A percentile compares a stretch with the other conserved stretches of the same genome.
Conservation (phyloP, 1,140 invertebrate genomes). For the Heliconius hermathena region DNA sequence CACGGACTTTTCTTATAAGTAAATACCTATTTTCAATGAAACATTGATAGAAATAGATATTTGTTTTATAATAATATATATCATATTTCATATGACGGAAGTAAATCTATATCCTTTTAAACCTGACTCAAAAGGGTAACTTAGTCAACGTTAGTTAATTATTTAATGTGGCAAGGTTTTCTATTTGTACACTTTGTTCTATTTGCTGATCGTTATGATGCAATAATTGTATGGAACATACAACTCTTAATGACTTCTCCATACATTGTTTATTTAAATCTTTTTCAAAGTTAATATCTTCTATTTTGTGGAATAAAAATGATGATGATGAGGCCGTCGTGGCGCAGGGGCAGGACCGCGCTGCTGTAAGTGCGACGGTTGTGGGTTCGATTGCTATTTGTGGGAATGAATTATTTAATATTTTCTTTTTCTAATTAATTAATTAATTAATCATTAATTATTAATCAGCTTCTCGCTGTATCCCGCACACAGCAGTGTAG, state of each 20-base stretch:
- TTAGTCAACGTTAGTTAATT: not conserved
- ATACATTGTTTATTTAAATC: not conserved
- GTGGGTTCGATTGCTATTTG: not conserved
- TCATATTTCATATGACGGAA: conserved; percentile 7
- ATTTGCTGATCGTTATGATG: not conserved
- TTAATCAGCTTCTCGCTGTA: no score
- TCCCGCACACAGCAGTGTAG: no score
- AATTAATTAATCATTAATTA: no score
- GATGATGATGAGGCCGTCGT: not conserved
- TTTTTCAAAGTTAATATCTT: not conserved
- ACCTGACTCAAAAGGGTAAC: not conserved
- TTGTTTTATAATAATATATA: not conserved
- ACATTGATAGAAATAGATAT: not conserved
- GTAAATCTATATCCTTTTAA: not conserved
- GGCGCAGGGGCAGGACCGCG: not conserved
- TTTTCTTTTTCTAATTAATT: not conserved
- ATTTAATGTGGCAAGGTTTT: not conserved
- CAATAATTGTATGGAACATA: not conserved
- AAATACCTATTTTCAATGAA: not conserved
- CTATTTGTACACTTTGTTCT: not conserved
- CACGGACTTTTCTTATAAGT: not conserved
- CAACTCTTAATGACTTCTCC: not conserved
- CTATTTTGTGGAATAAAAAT: not conserved
- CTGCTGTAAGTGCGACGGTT: not conserved
- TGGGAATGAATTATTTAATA: not conserved